Conservation (phyloP, 2,888 invertebrate genomes). For the Ctena decussata region DNA sequence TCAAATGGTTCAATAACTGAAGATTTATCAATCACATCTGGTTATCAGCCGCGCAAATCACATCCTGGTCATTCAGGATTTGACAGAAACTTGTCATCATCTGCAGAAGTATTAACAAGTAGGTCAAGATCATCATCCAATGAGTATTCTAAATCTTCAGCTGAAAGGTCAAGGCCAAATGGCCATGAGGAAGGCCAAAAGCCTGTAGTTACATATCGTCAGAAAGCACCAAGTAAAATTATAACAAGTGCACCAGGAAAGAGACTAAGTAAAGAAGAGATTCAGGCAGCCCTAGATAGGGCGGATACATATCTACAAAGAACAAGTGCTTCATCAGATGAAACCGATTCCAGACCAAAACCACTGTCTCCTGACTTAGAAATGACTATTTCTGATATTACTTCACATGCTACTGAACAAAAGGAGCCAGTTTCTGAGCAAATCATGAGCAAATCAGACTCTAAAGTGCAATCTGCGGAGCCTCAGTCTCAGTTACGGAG, state of each 20-base stretch:
- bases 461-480: conserved; percentile 35
- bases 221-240: conserved; percentile 49
- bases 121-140: conserved; percentile 35
- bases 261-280: conserved; percentile 78
- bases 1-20: conserved; percentile 60
- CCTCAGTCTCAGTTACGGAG: conserved; percentile 44
- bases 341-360: conserved; percentile 58
- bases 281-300: conserved; percentile 76
- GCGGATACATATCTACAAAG: conserved; percentile 79
- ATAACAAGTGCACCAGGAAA: conserved; percentile 54
- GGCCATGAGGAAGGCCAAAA: conserved; percentile 13
- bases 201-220: conserved; percentile 37
- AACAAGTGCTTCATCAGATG: conserved; percentile 59
- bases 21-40: conserved; percentile 63
- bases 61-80: conserved; percentile 52
- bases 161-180: conserved; percentile 35
- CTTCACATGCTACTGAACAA: conserved; percentile 15
- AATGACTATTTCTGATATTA: conserved; percentile 57
- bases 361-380: conserved; percentile 33
- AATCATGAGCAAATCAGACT: conserved; percentile 62
- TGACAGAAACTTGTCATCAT: conserved; percentile 57
- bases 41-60: conserved; percentile 63
- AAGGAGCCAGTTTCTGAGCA: conserved; percentile 27
- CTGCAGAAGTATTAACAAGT: conserved; percentile 54
- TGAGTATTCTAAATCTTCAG: conserved; percentile 13